Base-by-base conservation (phyloP, 2,888 invertebrate species). In the Tolmerus cingulatus region DNA sequence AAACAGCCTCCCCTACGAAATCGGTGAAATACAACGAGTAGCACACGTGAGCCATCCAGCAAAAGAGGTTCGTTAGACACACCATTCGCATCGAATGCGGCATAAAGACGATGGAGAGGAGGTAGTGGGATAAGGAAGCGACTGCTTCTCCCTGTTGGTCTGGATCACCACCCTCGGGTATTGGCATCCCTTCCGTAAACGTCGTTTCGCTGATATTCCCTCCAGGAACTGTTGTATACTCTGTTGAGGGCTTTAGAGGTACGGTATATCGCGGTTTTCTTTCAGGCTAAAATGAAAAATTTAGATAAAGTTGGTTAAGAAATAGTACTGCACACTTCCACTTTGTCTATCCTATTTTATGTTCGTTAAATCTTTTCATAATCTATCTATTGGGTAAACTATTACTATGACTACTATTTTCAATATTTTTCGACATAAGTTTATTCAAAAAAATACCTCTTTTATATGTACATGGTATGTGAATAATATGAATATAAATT, bases 1-100 rank as follows among this genome's bases (percentile, higher is more conserved):
- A 92, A 77, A 92, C 92, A 46, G 92, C 91, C 89, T 92, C 92
- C 0, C 92, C 92, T 74, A 93, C 98, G 91, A 98, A 99, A 93
- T 98, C 98, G 0, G 98, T 99, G 92, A 99, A 98, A 92, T 98
- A 98, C 7, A 99, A 93, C 0, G 98, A 98, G 91, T 98, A 99
- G 92, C 98, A 98, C 76, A 99, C 98, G 90, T 99, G 97, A 0
- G 98, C 97, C 98, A 98, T 98, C 98, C 98, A 99, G 91, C 98
- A 98, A 93, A 98, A 98, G 51, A 98, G 94, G 93, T 98, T 98
- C 16, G 98, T 98, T 88, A 98, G 91, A 91, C 98, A 98, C 14
- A 98, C 95, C 91, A 97, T 95, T 46, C 96, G 94, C 89, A 98
- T 93, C 0, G 97, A 98, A 90, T 93, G 93, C 0, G 99, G 98